These are phyloP conservation scores for Oncorhynchus masou DNA, from an alignment of 2,113 vertebrate genomes.

Conservation along the genomic window DNA sequence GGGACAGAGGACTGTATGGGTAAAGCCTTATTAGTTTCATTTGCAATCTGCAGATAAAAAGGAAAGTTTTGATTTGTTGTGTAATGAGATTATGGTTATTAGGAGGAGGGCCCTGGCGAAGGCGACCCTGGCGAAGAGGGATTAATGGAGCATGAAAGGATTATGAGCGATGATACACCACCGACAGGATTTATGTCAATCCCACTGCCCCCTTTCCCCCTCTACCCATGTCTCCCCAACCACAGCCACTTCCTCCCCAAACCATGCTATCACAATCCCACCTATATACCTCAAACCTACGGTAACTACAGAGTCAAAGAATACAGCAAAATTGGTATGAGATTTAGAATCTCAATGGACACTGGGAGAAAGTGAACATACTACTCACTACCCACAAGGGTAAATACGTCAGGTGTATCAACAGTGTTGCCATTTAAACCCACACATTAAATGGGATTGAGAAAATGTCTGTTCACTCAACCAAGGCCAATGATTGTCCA, in stretches of 20 bases:
- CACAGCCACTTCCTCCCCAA: not conserved
- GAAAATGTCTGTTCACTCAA: too few species aligned
- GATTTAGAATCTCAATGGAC: too few species aligned
- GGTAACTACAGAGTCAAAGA: too few species aligned
- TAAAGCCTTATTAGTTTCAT: constrained; percentile 46
- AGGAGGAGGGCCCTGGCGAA: constrained; percentile 24
- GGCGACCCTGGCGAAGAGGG: constrained; percentile 4
- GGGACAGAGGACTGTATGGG: not conserved
- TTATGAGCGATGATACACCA: constrained; percentile 10
- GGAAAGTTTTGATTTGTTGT: constrained; percentile 44
- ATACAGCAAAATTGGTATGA: too few species aligned
- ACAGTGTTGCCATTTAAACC: not conserved
- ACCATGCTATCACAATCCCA: not conserved
- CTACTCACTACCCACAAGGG: not conserved
- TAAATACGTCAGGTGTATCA: not conserved
- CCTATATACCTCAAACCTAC: not conserved
- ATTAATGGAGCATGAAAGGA: constrained; percentile 6
- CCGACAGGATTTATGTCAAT: not conserved
- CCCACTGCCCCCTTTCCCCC: constrained; percentile 6
- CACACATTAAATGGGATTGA: too few species aligned
- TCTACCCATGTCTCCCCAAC: not conserved
- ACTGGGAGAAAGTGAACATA: not conserved
- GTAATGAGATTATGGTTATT: constrained; percentile 52
- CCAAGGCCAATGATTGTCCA: too few species aligned
- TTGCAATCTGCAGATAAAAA: constrained; percentile 46